Evolutionary conservation across 2,888 invertebrate genomes (phyloP).

Genomic region (Mythimna vitellina): DNA sequence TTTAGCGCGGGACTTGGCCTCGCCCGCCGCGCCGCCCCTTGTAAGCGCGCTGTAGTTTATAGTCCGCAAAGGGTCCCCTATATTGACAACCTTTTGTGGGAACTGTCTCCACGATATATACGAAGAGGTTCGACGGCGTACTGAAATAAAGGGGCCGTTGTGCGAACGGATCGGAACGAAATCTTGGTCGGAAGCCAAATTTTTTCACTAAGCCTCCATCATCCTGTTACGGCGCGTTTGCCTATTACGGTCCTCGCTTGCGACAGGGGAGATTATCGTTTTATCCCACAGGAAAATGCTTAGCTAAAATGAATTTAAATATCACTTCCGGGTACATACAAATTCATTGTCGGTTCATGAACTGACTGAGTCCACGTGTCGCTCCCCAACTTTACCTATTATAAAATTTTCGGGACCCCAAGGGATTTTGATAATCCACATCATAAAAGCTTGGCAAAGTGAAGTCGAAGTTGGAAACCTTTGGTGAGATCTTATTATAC

Average conservation of each 20-base stretch:
- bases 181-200: conserved; percentile 56
- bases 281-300: conserved; percentile 54
- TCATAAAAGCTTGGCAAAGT: conserved; percentile 58
- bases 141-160: conserved; percentile 58
- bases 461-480: conserved; percentile 61
- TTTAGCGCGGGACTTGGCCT: conserved; percentile 45
- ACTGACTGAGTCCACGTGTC: conserved; percentile 61
- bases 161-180: conserved; percentile 44
- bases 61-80: conserved; percentile 60
- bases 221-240: conserved; percentile 49
- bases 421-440: conserved; percentile 59
- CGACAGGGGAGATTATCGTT: conserved; percentile 57
- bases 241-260: conserved; percentile 46
- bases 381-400: conserved; percentile 67
- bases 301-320: conserved; percentile 65
- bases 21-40: conserved; percentile 17
- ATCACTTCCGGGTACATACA: conserved; percentile 57
- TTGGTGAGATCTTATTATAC: conserved; percentile 61
- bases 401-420: conserved; percentile 63
- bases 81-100: conserved; percentile 62
- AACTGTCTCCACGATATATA: conserved; percentile 56
- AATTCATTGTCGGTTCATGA: conserved; percentile 59
- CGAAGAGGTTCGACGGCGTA: conserved; percentile 48
- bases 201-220: conserved; percentile 55
- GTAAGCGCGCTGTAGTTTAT: conserved; percentile 64